phyloP scores from a whole-genome alignment of 2,888 invertebrate genomes.

The Hyalella azteca region DNA sequence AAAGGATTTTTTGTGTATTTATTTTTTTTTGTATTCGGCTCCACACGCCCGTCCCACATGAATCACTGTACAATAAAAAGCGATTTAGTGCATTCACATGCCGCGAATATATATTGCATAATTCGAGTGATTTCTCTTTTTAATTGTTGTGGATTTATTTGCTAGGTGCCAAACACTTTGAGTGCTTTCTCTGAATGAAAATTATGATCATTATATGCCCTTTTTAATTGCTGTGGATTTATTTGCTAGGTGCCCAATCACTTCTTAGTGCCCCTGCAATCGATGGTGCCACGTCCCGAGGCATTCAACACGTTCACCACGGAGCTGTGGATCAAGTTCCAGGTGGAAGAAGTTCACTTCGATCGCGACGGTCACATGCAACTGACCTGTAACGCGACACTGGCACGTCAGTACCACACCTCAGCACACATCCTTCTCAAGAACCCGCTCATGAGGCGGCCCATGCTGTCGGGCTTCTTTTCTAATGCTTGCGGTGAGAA shows the following conservation, averaged over 20 bases:
- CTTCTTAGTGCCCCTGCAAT: conserved; percentile 27
- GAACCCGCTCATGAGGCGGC: conserved; percentile 33
- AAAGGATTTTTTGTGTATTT: too few relatives aligned
- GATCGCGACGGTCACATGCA: conserved; percentile 20
- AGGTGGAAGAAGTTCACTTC: conserved; percentile 14
- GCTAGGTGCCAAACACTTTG: too few relatives aligned
- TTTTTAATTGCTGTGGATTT: neutral
- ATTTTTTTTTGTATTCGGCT: too few relatives aligned
- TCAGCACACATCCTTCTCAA: conserved; percentile 20
- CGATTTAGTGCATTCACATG: too few relatives aligned
- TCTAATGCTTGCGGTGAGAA: conserved; percentile 7
- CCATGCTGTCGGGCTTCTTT: conserved; percentile 37
- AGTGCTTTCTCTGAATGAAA: too few relatives aligned
- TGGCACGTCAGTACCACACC: conserved; percentile 29
- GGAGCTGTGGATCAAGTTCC: conserved; percentile 38
- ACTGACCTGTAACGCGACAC: conserved; percentile 39
- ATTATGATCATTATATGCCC: neutral
- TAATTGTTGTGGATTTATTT: too few relatives aligned
- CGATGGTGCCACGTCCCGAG: conserved; percentile 22
- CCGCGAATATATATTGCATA: too few relatives aligned
- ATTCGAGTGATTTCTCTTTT: too few relatives aligned
- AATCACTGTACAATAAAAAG: too few relatives aligned
- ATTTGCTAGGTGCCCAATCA: neutral
- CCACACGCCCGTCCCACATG: too few relatives aligned
- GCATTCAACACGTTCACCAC: conserved; percentile 33